phyloP scores from a whole-genome alignment of 2,797 vertebrate genomes.

The Alosa sapidissima region DNA sequence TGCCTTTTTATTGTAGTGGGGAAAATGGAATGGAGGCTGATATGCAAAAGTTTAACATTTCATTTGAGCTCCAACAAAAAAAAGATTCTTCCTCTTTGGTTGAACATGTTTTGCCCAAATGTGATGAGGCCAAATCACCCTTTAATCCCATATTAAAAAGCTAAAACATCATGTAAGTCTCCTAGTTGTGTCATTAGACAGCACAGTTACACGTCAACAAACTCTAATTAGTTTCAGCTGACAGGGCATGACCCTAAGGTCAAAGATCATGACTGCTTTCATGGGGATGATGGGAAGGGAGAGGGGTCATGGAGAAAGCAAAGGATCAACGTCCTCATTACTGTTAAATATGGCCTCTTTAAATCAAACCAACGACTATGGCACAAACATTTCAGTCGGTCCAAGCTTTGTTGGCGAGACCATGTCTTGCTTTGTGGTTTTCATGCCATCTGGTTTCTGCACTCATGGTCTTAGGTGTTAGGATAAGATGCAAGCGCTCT shows the following conservation, averaged over 20 bases:
- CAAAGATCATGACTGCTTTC: slow-evolving; percentile 77
- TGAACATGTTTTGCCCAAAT: slow-evolving; percentile 1
- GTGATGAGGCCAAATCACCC: slow-evolving; percentile 35
- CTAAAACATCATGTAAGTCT: slow-evolving; percentile 54
- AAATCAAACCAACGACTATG: slow-evolving; percentile 54
- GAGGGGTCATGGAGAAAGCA: slow-evolving; percentile 54
- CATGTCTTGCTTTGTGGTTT: slow-evolving; percentile 40
- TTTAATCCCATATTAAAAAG: slow-evolving; percentile 42
- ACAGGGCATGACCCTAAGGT: slow-evolving; percentile 69
- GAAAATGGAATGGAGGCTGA: background rate
- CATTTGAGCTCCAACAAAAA: background rate
- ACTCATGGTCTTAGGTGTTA: slow-evolving; percentile 36
- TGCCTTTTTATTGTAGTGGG: background rate
- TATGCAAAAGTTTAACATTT: background rate
- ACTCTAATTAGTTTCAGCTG: slow-evolving; percentile 80
- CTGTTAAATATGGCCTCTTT: slow-evolving; percentile 59
- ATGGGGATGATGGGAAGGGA: slow-evolving; percentile 68
- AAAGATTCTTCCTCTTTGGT: slow-evolving; percentile 3
- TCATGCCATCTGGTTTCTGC: slow-evolving; percentile 38
- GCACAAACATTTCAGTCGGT: slow-evolving; percentile 33
- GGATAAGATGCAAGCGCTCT: slow-evolving; percentile 35
- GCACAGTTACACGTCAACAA: slow-evolving; percentile 70
- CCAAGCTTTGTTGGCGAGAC: slow-evolving; percentile 23
- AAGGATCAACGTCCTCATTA: slow-evolving; percentile 74
- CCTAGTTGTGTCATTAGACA: slow-evolving; percentile 57